These are phyloP conservation scores for Nautilus pompilius DNA, from an alignment of 1,140 invertebrate genomes.

Conservation along the genomic window DNA sequence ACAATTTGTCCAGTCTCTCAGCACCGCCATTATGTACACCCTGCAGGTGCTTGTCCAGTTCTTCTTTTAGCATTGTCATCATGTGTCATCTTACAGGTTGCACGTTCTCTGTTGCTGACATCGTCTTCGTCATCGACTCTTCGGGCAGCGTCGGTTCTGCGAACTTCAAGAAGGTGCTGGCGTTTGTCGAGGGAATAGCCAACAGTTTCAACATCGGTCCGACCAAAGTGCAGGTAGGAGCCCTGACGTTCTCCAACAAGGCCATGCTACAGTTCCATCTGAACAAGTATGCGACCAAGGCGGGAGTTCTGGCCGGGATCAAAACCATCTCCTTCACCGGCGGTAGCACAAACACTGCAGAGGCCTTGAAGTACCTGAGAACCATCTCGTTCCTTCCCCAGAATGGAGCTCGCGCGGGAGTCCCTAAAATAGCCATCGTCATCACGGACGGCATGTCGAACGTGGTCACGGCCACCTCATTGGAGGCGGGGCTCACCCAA, in stretches of 20 bases:
- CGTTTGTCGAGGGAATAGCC: slow-evolving; percentile 9
- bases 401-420: slow-evolving; percentile 7
- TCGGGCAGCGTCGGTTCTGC: too few species aligned
- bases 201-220: slow-evolving; percentile 4
- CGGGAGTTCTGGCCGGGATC: not conserved
- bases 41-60: too few species aligned
- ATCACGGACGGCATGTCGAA: slow-evolving; percentile 38
- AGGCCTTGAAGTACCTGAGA: not conserved
- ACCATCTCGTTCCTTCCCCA: not conserved
- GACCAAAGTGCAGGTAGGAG: slow-evolving; percentile 4
- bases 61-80: too few species aligned
- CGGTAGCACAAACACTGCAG: slow-evolving; percentile 6
- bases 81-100: too few species aligned
- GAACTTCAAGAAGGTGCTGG: too few species aligned
- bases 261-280: slow-evolving; percentile 12
- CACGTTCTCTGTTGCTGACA: too few species aligned
- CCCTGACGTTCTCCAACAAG: slow-evolving; percentile 7
- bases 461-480: slow-evolving; percentile 9
- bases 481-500: slow-evolving; percentile 5
- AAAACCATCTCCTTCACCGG: slow-evolving; percentile 12
- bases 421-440: slow-evolving; percentile 26
- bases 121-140: too few species aligned
- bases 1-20: too few species aligned
- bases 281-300: slow-evolving; percentile 4
- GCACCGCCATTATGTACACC: too few species aligned